A percentile compares a stretch with the other conserved stretches of the same genome.
phyloP scores from a whole-genome alignment of 2,888 invertebrate species.

The Agrotis ipsilon region DNA sequence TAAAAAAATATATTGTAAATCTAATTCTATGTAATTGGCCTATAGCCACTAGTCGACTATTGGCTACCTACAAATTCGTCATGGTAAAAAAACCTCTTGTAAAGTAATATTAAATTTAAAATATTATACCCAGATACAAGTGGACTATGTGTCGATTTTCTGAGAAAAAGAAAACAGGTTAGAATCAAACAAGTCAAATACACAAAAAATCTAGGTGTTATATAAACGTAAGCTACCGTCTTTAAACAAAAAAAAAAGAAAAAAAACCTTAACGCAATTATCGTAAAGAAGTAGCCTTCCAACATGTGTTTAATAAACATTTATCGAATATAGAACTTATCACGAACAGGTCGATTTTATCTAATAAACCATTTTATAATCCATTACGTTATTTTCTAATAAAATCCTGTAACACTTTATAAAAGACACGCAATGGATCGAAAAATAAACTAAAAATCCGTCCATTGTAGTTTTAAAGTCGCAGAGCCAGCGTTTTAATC shows the following conservation, averaged over 20 bases:
- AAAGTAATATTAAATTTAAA: too few relatives aligned
- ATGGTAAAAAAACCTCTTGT: too few relatives aligned
- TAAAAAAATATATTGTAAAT: too few relatives aligned
- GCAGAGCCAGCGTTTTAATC: slow-evolving; percentile 48
- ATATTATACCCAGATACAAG: background rate
- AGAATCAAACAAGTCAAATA: background rate
- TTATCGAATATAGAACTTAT: slow-evolving; percentile 19
- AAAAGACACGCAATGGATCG: slow-evolving; percentile 37
- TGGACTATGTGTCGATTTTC: too few relatives aligned
- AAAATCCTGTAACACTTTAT: background rate
- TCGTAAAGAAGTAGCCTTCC: slow-evolving; percentile 38
- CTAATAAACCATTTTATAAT: slow-evolving; percentile 12
- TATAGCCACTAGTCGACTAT: too few relatives aligned
- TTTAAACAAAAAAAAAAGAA: background rate
- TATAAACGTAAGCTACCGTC: slow-evolving; percentile 2
- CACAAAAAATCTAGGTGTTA: background rate
- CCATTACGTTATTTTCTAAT: slow-evolving; percentile 13
- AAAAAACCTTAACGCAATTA: slow-evolving; percentile 24
- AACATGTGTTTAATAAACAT: slow-evolving; percentile 35
- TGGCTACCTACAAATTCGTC: too few relatives aligned
- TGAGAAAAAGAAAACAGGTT: background rate
- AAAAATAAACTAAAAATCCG: slow-evolving; percentile 11
- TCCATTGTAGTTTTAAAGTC: slow-evolving; percentile 32
- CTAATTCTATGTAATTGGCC: too few relatives aligned
- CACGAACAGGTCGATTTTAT: background rate